Evolutionary conservation across 2,888 invertebrate species (phyloP).

Genomic region (Neoitamus cyanurus): DNA sequence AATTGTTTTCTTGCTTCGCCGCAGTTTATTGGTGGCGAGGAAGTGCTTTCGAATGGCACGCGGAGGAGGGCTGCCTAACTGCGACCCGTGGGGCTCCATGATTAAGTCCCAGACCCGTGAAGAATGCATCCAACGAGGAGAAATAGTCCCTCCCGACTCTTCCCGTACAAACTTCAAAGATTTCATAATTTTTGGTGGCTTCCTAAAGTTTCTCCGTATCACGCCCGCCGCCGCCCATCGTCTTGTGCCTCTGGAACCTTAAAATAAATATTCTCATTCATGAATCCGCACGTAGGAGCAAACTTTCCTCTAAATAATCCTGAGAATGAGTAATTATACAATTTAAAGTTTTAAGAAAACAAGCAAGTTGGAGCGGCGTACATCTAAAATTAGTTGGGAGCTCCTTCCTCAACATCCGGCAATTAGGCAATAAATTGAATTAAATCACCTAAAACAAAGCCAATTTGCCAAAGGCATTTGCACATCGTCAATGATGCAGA

Average conservation of each 20-base stretch:
- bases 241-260: neutral
- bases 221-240: neutral
- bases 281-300: neutral
- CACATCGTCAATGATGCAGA: neutral
- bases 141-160: neutral
- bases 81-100: neutral
- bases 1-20: neutral
- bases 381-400: neutral
- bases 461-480: neutral
- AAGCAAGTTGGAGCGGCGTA: neutral
- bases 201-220: neutral
- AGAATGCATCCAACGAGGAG: neutral
- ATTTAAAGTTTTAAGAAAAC: slow-evolving; percentile 5
- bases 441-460: neutral
- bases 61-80: neutral
- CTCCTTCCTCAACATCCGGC: neutral
- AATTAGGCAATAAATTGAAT: neutral
- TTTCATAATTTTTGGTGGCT: neutral
- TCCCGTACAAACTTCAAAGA: neutral
- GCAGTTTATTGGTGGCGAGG: neutral
- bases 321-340: neutral
- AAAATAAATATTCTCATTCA: neutral
- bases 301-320: neutral
- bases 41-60: neutral
- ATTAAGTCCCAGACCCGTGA: neutral